Conservation (phyloP, 2,113 vertebrate species). For the Cricetomys ansorgei region DNA sequence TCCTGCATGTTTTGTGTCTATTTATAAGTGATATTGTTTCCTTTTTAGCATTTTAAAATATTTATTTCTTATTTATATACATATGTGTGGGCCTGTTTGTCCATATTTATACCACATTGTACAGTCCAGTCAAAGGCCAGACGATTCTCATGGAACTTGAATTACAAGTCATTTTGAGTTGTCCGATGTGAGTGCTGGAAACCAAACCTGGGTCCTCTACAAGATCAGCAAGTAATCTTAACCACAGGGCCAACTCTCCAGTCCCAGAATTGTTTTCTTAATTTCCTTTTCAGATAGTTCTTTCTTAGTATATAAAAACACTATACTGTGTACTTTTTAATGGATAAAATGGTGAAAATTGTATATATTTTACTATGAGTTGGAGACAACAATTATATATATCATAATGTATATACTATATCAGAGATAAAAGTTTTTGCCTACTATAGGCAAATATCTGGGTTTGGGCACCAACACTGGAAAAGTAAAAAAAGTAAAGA, state of each 20-base stretch:
- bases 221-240: not conserved
- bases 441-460: not conserved
- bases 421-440: not conserved
- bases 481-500: not conserved
- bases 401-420: not conserved
- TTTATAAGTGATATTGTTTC: not conserved
- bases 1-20: not conserved
- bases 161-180: not conserved
- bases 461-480: not conserved
- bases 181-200: not conserved
- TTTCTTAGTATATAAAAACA: not conserved
- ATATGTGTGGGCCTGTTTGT: not conserved
- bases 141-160: not conserved
- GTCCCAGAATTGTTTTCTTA: not conserved
- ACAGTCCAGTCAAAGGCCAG: not conserved
- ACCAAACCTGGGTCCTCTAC: not conserved
- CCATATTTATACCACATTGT: not conserved
- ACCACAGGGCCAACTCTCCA: not conserved
- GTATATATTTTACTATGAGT: not conserved
- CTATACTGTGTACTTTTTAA: not conserved
- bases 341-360: not conserved
- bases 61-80: not conserved
- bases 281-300: not conserved
- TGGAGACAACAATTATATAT: not conserved
- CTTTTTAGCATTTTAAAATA: not conserved